phyloP scores from a whole-genome alignment of 2,797 vertebrate species.

The Macroramphosus scolopax region DNA sequence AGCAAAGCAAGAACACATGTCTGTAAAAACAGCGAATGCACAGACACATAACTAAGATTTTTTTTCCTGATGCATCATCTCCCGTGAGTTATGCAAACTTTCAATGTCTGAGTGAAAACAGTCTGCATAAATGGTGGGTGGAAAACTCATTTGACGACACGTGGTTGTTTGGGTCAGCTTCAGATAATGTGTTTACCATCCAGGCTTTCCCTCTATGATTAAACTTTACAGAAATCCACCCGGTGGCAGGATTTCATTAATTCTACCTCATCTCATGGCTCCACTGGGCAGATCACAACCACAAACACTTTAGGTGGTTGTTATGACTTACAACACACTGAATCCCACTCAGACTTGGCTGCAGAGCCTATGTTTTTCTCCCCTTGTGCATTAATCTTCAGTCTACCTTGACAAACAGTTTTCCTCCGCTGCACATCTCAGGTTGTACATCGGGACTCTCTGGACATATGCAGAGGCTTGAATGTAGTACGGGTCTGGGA shows the following conservation, averaged over 20 bases:
- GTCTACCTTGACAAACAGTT: conserved; percentile 95
- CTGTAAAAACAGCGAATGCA: conserved; percentile 4
- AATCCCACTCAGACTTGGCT: conserved; percentile 48
- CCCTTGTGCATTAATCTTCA: neutral
- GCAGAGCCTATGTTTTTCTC: neutral
- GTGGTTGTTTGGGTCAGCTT: conserved; percentile 62
- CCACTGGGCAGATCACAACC: conserved; percentile 39
- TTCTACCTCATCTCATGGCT: conserved; percentile 49
- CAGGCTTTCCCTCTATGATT: conserved; percentile 71
- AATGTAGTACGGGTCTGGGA: conserved; percentile 95
- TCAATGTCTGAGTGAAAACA: conserved; percentile 25
- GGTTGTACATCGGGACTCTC: conserved; percentile 94
- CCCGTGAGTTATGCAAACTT: too few species aligned
- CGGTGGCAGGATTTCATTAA: conserved; percentile 48
- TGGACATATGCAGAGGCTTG: conserved; percentile 93
- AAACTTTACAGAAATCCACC: conserved; percentile 56
- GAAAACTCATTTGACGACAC: conserved; percentile 43
- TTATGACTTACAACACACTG: conserved; percentile 44
- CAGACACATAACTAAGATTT: conserved; percentile 26
- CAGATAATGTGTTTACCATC: conserved; percentile 74
- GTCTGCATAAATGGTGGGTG: conserved; percentile 55
- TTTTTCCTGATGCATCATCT: too few species aligned
- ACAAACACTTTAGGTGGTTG: conserved; percentile 53
- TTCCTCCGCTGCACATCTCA: conserved; percentile 94
- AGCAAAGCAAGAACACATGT: conserved; percentile 20